Conservation (phyloP, 2,888 invertebrate genomes). For the Pollenia amentaria region DNA sequence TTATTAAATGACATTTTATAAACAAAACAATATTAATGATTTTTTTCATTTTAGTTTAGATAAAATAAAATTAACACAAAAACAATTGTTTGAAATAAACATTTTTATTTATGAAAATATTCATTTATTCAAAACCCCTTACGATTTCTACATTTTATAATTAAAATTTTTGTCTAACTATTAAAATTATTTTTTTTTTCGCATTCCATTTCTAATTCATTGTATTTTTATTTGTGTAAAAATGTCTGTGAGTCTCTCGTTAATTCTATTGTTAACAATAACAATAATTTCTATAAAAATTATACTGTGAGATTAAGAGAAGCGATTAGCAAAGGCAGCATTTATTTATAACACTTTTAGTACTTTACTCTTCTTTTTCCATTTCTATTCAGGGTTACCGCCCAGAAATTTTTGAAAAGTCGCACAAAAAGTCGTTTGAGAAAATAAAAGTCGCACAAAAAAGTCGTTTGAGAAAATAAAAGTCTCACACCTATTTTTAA, state of each 20-base stretch:
- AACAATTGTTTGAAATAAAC: no score
- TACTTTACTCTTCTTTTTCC: not conserved
- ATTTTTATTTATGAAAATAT: not conserved
- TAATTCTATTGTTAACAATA: constrained; percentile 13
- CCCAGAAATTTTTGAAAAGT: no score
- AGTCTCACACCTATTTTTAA: no score
- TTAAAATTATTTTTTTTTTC: not conserved
- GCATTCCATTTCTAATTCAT: not conserved
- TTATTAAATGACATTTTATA: no score
- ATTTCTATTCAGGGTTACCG: no score
- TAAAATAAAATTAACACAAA: no score
- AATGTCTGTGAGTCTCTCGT: not conserved
- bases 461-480: no score
- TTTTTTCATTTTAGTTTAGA: no score
- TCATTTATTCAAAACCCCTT: not conserved
- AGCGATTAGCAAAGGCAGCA: constrained; percentile 1
- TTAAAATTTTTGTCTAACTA: not conserved
- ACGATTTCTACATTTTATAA: not conserved
- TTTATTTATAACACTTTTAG: not conserved
- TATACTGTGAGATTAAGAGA: constrained; percentile 12
- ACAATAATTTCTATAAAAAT: constrained; percentile 17
- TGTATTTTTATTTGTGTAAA: no score
- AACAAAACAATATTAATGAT: no score
- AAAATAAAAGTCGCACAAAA: no score
- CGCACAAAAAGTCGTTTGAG: no score